Percentiles rank a stretch among this genome's conserved stretches.
phyloP scores from a whole-genome alignment of 2,888 invertebrate genomes.

The Yponomeuta cagnagella region DNA sequence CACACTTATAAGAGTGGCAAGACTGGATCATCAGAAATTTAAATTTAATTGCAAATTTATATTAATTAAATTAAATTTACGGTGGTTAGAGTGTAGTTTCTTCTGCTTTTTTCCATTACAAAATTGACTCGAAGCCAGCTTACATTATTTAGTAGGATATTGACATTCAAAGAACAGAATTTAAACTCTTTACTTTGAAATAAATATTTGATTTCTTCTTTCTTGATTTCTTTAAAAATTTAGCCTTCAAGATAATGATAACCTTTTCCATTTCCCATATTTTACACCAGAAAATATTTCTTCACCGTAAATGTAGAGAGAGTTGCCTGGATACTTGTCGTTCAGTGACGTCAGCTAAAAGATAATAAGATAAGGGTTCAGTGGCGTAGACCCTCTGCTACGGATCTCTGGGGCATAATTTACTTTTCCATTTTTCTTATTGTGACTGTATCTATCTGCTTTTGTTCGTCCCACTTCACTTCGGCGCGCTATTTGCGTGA shows the following conservation, averaged over 20 bases:
- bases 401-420: slow-evolving; percentile 11
- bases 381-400: slow-evolving; percentile 20
- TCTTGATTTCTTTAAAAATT: neutral
- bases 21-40: no score
- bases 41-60: no score
- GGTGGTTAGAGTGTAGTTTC: no score
- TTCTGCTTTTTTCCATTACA: no score
- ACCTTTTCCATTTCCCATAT: neutral
- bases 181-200: no score
- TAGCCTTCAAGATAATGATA: no score
- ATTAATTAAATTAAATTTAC: no score
- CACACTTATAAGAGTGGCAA: no score
- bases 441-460: neutral
- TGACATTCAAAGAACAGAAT: no score
- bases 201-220: neutral
- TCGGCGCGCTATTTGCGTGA: neutral
- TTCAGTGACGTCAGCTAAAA: slow-evolving; percentile 39
- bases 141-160: no score
- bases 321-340: neutral
- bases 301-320: neutral
- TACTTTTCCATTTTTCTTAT: slow-evolving; percentile 11
- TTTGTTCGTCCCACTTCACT: neutral
- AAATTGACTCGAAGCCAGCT: no score
- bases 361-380: slow-evolving; percentile 42
- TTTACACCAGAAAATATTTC: neutral